A percentile compares a stretch with the other conserved stretches of the same genome.
Evolutionary conservation across 1,140 invertebrate species (phyloP).

Genomic region (Drosophila sproati): DNA sequence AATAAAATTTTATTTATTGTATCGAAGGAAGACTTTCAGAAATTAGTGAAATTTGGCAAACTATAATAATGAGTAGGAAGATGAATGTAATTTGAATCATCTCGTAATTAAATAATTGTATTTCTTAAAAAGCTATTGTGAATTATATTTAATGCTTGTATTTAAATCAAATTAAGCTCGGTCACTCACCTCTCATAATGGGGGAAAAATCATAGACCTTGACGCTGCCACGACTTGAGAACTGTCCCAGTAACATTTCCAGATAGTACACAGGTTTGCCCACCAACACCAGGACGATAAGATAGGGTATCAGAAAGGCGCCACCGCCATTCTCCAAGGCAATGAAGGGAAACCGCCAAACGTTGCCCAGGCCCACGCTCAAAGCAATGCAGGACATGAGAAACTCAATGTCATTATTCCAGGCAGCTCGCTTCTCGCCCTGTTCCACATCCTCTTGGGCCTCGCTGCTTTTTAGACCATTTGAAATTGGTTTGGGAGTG

Average conservation of each 20-base stretch:
- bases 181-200: constrained; percentile 87
- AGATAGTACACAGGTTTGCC: constrained; percentile 96
- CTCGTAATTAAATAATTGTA: too few species aligned
- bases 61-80: too few species aligned
- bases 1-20: too few species aligned
- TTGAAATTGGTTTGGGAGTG: constrained; percentile 19
- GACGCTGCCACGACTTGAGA: constrained; percentile 90
- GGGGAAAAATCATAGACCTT: constrained; percentile 87
- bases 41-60: too few species aligned
- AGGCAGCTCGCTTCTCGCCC: constrained; percentile 87
- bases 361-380: constrained; percentile 93
- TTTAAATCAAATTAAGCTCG: background rate
- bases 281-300: constrained; percentile 92
- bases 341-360: constrained; percentile 90
- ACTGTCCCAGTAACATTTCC: constrained; percentile 93
- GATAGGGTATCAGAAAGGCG: constrained; percentile 92
- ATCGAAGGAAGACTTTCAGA: too few species aligned
- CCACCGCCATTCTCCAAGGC: constrained; percentile 93
- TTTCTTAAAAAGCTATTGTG: too few species aligned
- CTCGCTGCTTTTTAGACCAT: constrained; percentile 24
- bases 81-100: too few species aligned
- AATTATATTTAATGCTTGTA: too few species aligned
- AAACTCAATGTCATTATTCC: constrained; percentile 94
- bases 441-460: constrained; percentile 4
- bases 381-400: constrained; percentile 96